A percentile compares a stretch with the other conserved stretches of the same genome.
These are phyloP conservation scores for Pharmacophagus antenor DNA, from an alignment of 2,888 invertebrate species.

Conservation along the genomic window DNA sequence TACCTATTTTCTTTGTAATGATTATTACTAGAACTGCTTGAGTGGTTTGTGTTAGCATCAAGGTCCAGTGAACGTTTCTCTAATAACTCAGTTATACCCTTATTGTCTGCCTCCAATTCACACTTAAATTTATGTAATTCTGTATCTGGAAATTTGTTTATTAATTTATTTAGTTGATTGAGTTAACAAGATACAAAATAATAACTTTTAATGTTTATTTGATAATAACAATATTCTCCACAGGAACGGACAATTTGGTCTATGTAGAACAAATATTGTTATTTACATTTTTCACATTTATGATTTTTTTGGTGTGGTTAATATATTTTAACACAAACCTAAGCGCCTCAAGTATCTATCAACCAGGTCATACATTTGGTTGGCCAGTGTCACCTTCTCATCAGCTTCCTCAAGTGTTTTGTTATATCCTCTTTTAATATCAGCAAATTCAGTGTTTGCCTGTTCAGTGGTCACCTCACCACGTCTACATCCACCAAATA, in stretches of 20 bases:
- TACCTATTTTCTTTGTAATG: slow-evolving; percentile 93
- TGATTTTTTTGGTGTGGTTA: neutral
- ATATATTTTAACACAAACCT: slow-evolving; percentile 73
- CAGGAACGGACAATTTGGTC: too few species aligned
- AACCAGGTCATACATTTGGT: slow-evolving; percentile 96
- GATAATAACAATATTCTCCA: too few species aligned
- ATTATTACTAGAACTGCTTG: slow-evolving; percentile 73
- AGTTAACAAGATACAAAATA: too few species aligned
- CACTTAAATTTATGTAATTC: slow-evolving; percentile 99
- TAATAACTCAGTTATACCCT: slow-evolving; percentile 96
- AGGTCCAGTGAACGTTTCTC: slow-evolving; percentile 96
- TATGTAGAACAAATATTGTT: too few species aligned
- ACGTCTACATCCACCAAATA: slow-evolving; percentile 92
- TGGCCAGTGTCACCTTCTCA: slow-evolving; percentile 96
- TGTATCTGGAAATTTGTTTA: slow-evolving; percentile 73
- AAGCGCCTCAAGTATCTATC: slow-evolving; percentile 94
- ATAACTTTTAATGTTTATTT: too few species aligned
- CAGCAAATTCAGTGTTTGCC: slow-evolving; percentile 90
- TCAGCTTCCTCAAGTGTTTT: slow-evolving; percentile 97
- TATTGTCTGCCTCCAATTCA: slow-evolving; percentile 99
- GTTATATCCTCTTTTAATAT: slow-evolving; percentile 92
- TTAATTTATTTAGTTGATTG: neutral
- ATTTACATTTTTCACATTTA: neutral
- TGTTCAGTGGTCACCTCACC: slow-evolving; percentile 86
- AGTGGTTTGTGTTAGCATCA: slow-evolving; percentile 82